Percentiles rank a stretch among this genome's conserved stretches.
Conservation (phyloP, 2,888 invertebrate species). For the Pecten maximus region DNA sequence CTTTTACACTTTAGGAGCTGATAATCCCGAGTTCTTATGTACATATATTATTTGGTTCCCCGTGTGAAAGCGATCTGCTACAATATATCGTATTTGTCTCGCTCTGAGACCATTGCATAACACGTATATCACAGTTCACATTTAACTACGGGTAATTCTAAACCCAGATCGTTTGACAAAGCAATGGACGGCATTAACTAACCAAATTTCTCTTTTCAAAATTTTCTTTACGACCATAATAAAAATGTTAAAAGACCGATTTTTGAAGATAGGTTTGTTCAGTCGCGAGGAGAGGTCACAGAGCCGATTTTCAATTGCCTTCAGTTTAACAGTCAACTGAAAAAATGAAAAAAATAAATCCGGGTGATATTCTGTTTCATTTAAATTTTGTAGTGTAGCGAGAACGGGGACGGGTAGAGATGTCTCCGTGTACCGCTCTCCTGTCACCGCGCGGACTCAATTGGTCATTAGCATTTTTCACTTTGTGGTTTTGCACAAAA, state of each 20-base stretch:
- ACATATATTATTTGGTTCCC: background rate
- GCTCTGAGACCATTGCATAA: background rate
- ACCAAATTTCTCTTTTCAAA: slow-evolving; percentile 30
- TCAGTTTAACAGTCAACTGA: slow-evolving; percentile 6
- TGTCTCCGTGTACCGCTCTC: background rate
- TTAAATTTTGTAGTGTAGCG: slow-evolving; percentile 21
- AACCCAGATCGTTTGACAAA: background rate
- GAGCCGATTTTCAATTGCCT: slow-evolving; percentile 29
- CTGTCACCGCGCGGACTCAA: slow-evolving; percentile 20
- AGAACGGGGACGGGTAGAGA: slow-evolving; percentile 16
- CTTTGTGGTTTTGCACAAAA: slow-evolving; percentile 35
- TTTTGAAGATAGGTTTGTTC: slow-evolving; percentile 10
- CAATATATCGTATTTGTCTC: slow-evolving; percentile 27
- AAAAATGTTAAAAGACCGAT: slow-evolving; percentile 25
- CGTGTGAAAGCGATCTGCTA: background rate
- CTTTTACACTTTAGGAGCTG: background rate
- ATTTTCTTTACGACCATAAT: slow-evolving; percentile 21
- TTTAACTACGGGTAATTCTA: slow-evolving; percentile 10
- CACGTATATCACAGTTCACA: background rate
- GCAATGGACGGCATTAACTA: background rate
- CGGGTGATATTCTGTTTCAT: slow-evolving; percentile 23
- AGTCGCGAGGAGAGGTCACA: background rate
- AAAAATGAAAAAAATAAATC: background rate
- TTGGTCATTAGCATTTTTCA: slow-evolving; percentile 33
- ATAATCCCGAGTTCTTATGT: background rate